A percentile compares a stretch with the other conserved stretches of the same genome.
Evolutionary conservation across 2,797 vertebrate genomes (phyloP).

Genomic region (Pseudochaenichthys georgianus): DNA sequence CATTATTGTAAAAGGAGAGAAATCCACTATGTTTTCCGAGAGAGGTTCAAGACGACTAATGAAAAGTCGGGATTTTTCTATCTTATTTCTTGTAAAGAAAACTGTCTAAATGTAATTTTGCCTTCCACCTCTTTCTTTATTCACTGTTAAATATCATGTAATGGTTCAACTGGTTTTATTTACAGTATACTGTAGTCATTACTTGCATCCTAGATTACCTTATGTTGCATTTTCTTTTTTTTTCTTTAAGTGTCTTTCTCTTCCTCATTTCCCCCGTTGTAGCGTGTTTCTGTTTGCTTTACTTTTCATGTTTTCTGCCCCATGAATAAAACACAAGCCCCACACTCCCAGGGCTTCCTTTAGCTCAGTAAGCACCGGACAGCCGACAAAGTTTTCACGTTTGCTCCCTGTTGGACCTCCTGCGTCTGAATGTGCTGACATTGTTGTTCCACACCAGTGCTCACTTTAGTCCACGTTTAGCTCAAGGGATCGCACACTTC

Average conservation of each 20-base stretch:
- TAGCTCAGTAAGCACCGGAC: slow-evolving; percentile 46
- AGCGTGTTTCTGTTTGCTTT: slow-evolving; percentile 22
- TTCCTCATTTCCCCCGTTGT: slow-evolving; percentile 9
- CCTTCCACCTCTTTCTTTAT: not conserved
- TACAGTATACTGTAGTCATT: not conserved
- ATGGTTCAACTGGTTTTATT: slow-evolving; percentile 12
- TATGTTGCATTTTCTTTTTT: slow-evolving; percentile 22
- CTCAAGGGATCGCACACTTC: slow-evolving; percentile 41
- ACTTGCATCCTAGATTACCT: slow-evolving; percentile 10
- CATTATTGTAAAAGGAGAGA: not conserved
- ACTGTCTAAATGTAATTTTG: slow-evolving; percentile 7
- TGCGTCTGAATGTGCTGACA: slow-evolving; percentile 60
- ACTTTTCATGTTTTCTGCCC: slow-evolving; percentile 52
- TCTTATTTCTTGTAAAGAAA: not conserved
- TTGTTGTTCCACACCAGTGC: slow-evolving; percentile 54
- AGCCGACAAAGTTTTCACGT: slow-evolving; percentile 38
- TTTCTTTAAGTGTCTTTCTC: slow-evolving; percentile 7
- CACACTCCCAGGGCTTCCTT: slow-evolving; percentile 51
- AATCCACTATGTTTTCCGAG: not conserved
- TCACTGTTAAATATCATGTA: not conserved
- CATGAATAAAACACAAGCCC: slow-evolving; percentile 72
- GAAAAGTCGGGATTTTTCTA: slow-evolving; percentile 6
- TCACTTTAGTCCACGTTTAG: slow-evolving; percentile 39
- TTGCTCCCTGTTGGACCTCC: slow-evolving; percentile 48
- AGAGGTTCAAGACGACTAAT: not conserved